Conservation (phyloP, 2,888 invertebrate genomes). For the Synanthedon vespiformis region DNA sequence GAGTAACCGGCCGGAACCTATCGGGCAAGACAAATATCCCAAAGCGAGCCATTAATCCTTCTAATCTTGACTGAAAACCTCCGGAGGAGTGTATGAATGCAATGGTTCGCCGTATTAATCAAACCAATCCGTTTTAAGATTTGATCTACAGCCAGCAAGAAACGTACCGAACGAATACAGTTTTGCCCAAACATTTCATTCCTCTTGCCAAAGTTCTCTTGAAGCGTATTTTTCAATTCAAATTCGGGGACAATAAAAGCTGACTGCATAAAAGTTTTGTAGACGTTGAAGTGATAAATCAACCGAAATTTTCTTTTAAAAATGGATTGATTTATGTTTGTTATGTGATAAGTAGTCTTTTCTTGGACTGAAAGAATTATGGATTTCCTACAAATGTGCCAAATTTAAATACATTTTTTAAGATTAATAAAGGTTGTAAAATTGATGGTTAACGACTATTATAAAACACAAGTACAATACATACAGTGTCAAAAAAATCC, state of each 20-base stretch:
- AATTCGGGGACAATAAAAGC: not conserved
- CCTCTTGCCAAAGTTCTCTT: not conserved
- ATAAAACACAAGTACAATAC: too few species aligned
- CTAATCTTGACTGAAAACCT: conserved; percentile 57
- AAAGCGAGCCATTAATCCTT: conserved; percentile 45
- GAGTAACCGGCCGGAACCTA: conserved; percentile 22
- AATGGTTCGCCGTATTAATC: not conserved
- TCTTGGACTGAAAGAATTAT: too few species aligned
- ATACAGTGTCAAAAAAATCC: too few species aligned
- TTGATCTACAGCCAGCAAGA: conserved; percentile 2
- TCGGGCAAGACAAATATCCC: conserved; percentile 51
- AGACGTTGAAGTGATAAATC: not conserved
- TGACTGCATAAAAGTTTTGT: conserved; percentile 1
- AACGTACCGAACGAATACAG: not conserved
- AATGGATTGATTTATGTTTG: too few species aligned
- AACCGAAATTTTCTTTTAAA: not conserved
- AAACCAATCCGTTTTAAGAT: not conserved
- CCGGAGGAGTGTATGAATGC: conserved; percentile 10
- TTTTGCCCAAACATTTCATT: not conserved
- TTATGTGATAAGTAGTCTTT: too few species aligned
- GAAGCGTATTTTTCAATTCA: not conserved
- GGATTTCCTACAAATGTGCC: too few species aligned
- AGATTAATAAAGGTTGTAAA: too few species aligned
- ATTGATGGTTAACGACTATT: too few species aligned
- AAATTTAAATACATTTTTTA: too few species aligned